Conservation (phyloP, 2,888 invertebrate species). For the Cactoblastis cactorum region DNA sequence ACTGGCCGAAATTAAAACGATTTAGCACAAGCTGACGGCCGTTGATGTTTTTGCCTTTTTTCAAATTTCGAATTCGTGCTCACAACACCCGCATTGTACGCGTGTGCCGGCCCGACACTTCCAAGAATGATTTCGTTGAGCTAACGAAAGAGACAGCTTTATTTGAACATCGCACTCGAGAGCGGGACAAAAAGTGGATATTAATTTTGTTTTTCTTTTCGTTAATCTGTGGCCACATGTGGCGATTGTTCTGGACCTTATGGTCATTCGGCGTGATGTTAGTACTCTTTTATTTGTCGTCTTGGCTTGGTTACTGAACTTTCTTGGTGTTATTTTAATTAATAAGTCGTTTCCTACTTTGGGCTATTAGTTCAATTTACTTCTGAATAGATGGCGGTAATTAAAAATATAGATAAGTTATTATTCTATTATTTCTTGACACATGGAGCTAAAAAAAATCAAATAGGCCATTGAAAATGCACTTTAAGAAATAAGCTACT, state of each 20-base stretch:
- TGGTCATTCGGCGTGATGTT: constrained; percentile 62
- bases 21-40: constrained; percentile 53
- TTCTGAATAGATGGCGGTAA: neutral
- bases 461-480: no score
- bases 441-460: no score
- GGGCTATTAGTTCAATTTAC: constrained; percentile 17
- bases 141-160: constrained; percentile 34
- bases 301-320: constrained; percentile 57
- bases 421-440: no score
- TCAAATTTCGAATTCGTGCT: constrained; percentile 62
- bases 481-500: no score
- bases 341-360: constrained; percentile 52
- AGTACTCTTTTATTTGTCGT: constrained; percentile 38
- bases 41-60: constrained; percentile 48
- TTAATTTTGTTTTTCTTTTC: constrained; percentile 73
- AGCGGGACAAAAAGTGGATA: constrained; percentile 42
- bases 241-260: constrained; percentile 77
- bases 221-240: constrained; percentile 77
- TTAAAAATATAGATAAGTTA: no score
- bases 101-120: constrained; percentile 64
- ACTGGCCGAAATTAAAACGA: constrained; percentile 39
- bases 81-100: constrained; percentile 76
- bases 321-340: constrained; percentile 70
- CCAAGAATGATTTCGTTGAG: constrained; percentile 74
- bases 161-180: constrained; percentile 20